Evolutionary conservation across 1,140 invertebrate genomes (phyloP).

Genomic region (Limonius californicus): DNA sequence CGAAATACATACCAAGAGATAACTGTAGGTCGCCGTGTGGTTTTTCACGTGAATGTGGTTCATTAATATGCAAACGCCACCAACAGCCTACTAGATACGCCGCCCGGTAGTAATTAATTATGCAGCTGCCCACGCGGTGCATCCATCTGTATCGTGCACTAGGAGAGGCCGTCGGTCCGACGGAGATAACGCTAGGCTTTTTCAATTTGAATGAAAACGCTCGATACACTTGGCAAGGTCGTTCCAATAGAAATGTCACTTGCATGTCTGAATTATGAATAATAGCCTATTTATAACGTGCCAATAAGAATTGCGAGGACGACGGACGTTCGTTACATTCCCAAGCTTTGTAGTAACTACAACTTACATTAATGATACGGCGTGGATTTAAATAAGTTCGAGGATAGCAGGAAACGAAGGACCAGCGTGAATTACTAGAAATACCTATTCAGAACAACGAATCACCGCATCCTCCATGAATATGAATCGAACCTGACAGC

Average conservation of each 20-base stretch:
- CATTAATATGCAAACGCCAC: neutral
- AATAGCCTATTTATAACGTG: constrained; percentile 13
- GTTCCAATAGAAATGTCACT: constrained; percentile 22
- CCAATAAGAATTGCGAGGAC: constrained; percentile 1
- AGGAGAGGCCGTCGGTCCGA: neutral
- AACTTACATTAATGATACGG: neutral
- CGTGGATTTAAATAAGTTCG: neutral
- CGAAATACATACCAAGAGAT: too few species aligned
- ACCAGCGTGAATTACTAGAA: too few species aligned
- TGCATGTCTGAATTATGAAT: constrained; percentile 18
- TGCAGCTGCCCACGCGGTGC: neutral
- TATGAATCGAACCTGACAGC: too few species aligned
- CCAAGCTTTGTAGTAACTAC: neutral
- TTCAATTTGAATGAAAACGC: constrained; percentile 8
- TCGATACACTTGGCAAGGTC: constrained; percentile 20
- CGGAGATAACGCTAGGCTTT: neutral
- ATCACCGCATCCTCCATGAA: too few species aligned
- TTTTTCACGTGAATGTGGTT: neutral
- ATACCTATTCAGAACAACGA: too few species aligned
- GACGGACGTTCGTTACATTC: neutral
- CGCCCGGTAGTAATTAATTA: constrained; percentile 1
- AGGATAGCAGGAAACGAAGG: too few species aligned
- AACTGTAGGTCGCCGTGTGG: neutral
- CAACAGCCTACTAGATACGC: neutral
- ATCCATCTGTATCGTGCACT: neutral